Percentiles rank a stretch among this genome's conserved stretches.
phyloP scores from a whole-genome alignment of 1,140 invertebrate species.

The Ditylenchus dipsaci region DNA sequence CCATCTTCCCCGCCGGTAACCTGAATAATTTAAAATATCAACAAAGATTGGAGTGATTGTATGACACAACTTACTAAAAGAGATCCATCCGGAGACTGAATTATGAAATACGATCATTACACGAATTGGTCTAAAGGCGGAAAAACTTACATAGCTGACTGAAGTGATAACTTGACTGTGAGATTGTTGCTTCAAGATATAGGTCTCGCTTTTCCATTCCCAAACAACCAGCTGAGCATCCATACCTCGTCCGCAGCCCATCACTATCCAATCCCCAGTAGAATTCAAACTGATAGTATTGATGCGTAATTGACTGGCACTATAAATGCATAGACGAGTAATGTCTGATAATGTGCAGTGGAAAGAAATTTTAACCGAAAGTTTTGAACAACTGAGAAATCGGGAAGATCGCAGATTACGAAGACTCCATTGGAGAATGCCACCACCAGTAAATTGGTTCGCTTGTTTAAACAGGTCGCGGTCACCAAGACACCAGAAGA shows the following conservation, averaged over 20 bases:
- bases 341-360: background rate
- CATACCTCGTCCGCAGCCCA: constrained; percentile 35
- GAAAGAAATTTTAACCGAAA: constrained; percentile 17
- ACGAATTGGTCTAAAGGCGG: too few relatives aligned
- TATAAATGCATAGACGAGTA: constrained; percentile 1
- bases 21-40: too few relatives aligned
- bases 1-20: constrained; percentile 45
- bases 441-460: constrained; percentile 15
- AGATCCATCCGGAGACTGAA: constrained; percentile 42
- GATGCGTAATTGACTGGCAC: constrained; percentile 11
- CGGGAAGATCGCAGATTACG: constrained; percentile 26
- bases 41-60: too few relatives aligned
- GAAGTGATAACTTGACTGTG: constrained; percentile 37
- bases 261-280: constrained; percentile 33
- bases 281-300: constrained; percentile 33
- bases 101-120: too few relatives aligned
- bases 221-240: constrained; percentile 37
- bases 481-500: constrained; percentile 7
- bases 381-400: constrained; percentile 28
- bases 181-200: constrained; percentile 46
- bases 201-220: constrained; percentile 46
- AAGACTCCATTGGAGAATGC: constrained; percentile 33
- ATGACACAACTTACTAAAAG: background rate
- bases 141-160: background rate
- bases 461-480: constrained; percentile 18